Evolutionary conservation across 2,888 invertebrate species (phyloP), one percentile per base, ranked within the genome.

Genomic region (Dyspetes luteomarginatus): DNA sequence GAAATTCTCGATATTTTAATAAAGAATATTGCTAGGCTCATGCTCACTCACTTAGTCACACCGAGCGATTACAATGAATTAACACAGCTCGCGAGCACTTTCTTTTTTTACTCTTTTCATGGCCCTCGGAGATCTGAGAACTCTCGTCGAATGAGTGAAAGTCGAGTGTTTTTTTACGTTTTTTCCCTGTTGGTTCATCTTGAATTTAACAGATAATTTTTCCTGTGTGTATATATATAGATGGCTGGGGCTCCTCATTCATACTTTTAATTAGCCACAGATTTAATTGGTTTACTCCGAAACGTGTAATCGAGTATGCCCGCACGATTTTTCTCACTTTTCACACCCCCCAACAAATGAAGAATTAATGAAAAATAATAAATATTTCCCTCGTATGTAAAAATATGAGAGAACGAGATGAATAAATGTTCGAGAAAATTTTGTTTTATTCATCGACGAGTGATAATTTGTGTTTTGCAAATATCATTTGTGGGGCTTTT

Each of bases 31-130:
- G 85, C 86, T 79, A 26, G 82, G 78, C 85, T 81, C 81, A 74
- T 68, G 86, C 85, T 85, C 89, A 88, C 88, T 89, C 86, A 88
- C 88, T 89, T 89, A 89, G 89, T 88, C 88, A 88, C 89, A 85
- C 86, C 83, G 84, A 89, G 78, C 86, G 89, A 89, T 89, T 89
- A 88, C 89, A 87, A 86, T 86, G 88, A 88, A 89, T 89, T 89
- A 89, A 89, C 88, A 87, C 80, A 77, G 82, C 78, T 76, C 73
- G 78, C 26, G 52, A 72, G 55, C 36, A 17, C 50, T 22, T 41
- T 72, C 15, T 62, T 26, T 36, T 52, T 19, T 24, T 36, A 60
- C 12, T 12, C 50, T n/a, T 43, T 58, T 58, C 15, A 36, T 4
- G 17, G 4, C 56, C 24, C 4, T 22, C 9, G 48, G n/a, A 26